Evolutionary conservation across 2,797 vertebrate genomes (phyloP), one percentile per base, ranked within the genome.

Genomic region (Chloroceryle inda): DNA sequence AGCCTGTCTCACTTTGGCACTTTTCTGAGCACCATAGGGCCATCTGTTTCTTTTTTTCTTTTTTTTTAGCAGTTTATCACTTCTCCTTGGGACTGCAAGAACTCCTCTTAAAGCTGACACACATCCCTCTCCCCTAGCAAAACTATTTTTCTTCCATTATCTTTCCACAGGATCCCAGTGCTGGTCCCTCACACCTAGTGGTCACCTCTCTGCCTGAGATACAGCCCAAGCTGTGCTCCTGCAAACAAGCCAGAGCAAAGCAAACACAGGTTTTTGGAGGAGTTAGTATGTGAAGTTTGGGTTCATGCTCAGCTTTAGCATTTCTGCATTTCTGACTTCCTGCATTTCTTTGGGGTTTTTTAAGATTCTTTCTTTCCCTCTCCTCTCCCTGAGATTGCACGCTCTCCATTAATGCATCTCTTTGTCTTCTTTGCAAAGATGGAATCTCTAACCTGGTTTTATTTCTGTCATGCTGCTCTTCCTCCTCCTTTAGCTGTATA

Each of bases 201-300:
- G 6, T 17, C 53, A 26, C 14, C 14, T 45, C 14, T n/a, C 12
- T 62, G 29, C 4, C 49, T 55, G 52, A 84, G 64, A 35, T 22
- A 31, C 33, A 52, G 42, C 37, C 45, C 40, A 74, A 33, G 3
- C 10, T 1, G 1, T 0, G 0, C 8, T 19, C 8, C 47, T 67
- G 42, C 11, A 79, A 82, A 72, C 20, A 61, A 78, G 10, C 8
- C 67, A 68, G 49, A 78, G 49, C 4, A 81, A 77, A 81, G 26
- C 11, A 84, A 23, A 31, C 40, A 77, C 2, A 4, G 26, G 10
- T 6, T 87, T 94, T 68, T 6, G 1, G 20, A 29, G 27, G 2
- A 27, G 14, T 16, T 62, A 58, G 3, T 44, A 2, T 16, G 11
- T 53, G 52, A 29, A 22, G 9, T 87, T 38, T 40, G 66, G 14